These are phyloP conservation scores for Cebidichthys violaceus DNA, from an alignment of 2,113 vertebrate species.

Conservation along the genomic window DNA sequence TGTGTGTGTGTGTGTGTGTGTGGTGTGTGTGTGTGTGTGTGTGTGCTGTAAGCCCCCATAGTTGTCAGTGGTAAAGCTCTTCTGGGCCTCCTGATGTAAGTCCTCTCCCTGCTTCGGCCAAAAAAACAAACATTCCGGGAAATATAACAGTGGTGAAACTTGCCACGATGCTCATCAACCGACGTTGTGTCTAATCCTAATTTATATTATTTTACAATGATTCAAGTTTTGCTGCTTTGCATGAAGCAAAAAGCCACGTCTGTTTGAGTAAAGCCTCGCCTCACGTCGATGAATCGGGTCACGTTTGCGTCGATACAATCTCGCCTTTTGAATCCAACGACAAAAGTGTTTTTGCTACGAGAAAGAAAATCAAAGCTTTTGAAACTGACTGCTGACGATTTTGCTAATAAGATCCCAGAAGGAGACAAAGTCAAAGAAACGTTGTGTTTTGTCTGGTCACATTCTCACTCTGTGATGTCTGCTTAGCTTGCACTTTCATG, in stretches of 20 bases:
- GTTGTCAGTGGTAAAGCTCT: slow-evolving; percentile 43
- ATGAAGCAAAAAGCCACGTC: background rate
- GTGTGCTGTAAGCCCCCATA: background rate
- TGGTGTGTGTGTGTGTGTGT: slow-evolving; percentile 5
- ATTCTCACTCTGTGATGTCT: slow-evolving; percentile 44
- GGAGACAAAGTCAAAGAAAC: slow-evolving; percentile 13
- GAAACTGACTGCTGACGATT: slow-evolving; percentile 8
- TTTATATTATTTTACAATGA: background rate
- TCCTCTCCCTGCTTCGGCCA: slow-evolving; percentile 28
- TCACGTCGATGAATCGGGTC: background rate
- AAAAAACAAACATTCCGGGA: slow-evolving; percentile 8
- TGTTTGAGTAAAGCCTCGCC: background rate
- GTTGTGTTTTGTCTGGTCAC: slow-evolving; percentile 40
- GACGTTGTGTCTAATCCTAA: background rate
- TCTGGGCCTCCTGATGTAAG: slow-evolving; percentile 22
- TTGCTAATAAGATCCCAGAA: slow-evolving; percentile 41
- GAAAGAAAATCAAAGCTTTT: slow-evolving; percentile 15
- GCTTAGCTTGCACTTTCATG: slow-evolving; percentile 54
- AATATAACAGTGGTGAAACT: background rate
- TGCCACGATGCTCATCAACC: background rate
- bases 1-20: background rate
- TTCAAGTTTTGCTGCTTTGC: background rate
- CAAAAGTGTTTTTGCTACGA: background rate
- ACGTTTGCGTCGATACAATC: background rate
- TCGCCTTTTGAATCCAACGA: background rate